phyloP scores from a whole-genome alignment of 2,113 vertebrate genomes.

The Puma concolor region DNA sequence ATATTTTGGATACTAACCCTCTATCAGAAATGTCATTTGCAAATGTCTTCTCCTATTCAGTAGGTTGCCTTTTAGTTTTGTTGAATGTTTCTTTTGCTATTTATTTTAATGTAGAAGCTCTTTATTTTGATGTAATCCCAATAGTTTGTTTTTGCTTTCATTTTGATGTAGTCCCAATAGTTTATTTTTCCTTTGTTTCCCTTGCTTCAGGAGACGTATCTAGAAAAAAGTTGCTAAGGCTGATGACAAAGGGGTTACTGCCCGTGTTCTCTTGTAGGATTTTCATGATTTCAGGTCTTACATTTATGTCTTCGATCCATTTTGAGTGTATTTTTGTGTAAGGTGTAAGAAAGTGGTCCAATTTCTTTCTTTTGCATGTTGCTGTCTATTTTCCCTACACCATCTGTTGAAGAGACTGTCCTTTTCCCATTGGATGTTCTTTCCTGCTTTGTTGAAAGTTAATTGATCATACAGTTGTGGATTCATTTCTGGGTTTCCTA shows the following conservation, averaged over 20 bases:
- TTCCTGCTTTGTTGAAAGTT: too few species aligned
- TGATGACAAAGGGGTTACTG: background rate
- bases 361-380: too few species aligned
- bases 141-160: background rate
- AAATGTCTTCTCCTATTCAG: background rate
- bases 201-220: background rate
- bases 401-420: too few species aligned
- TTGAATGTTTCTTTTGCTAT: background rate
- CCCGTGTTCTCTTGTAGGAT: background rate
- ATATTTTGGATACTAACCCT: background rate
- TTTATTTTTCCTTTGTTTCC: background rate
- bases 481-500: too few species aligned
- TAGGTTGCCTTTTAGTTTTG: background rate
- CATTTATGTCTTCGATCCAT: background rate
- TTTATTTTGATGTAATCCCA: background rate
- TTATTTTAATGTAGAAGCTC: background rate
- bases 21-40: background rate
- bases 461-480: too few species aligned
- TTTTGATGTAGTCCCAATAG: background rate
- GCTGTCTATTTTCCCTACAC: too few species aligned
- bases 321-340: background rate
- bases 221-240: background rate
- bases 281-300: background rate
- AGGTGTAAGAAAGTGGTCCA: too few species aligned
- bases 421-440: too few species aligned